Percentiles rank a stretch among this genome's conserved stretches.
phyloP scores from a whole-genome alignment of 1,140 invertebrate genomes.

The Brachionus sp. region DNA sequence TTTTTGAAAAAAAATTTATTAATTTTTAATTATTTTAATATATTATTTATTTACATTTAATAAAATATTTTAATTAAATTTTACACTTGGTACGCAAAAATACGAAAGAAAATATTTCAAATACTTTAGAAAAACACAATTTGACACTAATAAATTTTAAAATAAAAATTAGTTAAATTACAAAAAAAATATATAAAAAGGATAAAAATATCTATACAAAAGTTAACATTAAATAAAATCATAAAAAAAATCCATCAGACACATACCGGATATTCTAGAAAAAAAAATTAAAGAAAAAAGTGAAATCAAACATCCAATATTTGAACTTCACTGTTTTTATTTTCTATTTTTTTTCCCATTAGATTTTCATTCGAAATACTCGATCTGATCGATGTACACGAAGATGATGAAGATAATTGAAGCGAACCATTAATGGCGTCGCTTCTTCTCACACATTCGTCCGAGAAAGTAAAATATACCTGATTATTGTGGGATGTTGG shows the following conservation, averaged over 20 bases:
- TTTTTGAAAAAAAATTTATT: no score
- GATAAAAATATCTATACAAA: neutral
- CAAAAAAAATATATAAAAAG: neutral
- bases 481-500: neutral
- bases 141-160: neutral
- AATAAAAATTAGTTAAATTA: conserved; percentile 5
- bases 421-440: neutral
- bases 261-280: neutral
- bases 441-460: neutral
- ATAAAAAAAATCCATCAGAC: neutral
- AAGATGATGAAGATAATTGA: neutral
- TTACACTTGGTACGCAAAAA: neutral
- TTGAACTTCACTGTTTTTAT: neutral
- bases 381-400: neutral
- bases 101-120: neutral
- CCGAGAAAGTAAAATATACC: neutral
- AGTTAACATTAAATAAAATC: neutral
- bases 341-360: neutral
- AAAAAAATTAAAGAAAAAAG: neutral
- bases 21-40: no score
- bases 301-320: neutral
- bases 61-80: no score
- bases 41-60: no score
- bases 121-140: neutral
- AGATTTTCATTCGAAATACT: conserved; percentile 3